Percentiles rank a stretch among this genome's conserved stretches.
Conservation (phyloP, 30 jellyfish, hydroid and myxozoan species). For the Euphysa ruthae region DNA sequence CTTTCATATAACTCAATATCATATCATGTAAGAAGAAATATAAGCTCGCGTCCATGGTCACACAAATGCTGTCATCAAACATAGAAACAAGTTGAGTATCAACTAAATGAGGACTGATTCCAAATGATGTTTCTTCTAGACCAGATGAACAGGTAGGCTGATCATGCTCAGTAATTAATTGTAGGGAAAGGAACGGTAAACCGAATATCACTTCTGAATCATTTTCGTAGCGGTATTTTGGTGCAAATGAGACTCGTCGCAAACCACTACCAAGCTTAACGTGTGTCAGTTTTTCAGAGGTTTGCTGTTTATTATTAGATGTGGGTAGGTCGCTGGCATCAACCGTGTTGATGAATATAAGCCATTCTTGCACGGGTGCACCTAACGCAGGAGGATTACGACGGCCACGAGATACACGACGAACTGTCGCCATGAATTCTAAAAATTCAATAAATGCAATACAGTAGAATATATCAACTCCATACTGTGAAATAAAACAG, state of each 20-base stretch:
- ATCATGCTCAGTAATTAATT: slow-evolving; percentile 78
- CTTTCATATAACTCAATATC: slow-evolving; percentile 83
- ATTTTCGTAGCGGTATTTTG: slow-evolving; percentile 84
- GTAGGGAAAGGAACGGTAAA: slow-evolving; percentile 60
- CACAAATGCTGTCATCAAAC: slow-evolving; percentile 70
- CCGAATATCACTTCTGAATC: slow-evolving; percentile 90
- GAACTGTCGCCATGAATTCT: slow-evolving; percentile 94
- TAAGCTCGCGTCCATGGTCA: slow-evolving; percentile 91
- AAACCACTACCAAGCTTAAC: slow-evolving; percentile 40
- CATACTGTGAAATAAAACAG: too few relatives aligned
- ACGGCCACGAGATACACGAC: slow-evolving; percentile 91
- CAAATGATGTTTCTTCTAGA: slow-evolving; percentile 13
- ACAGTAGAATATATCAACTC: too few relatives aligned
- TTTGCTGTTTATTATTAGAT: slow-evolving; percentile 15
- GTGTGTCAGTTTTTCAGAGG: slow-evolving; percentile 20
- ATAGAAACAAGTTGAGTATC: slow-evolving; percentile 57
- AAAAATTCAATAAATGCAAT: too few relatives aligned
- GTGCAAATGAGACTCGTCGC: slow-evolving; percentile 94
- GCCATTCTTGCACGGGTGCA: slow-evolving; percentile 96
- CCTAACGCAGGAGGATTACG: slow-evolving; percentile 97
- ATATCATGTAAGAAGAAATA: slow-evolving; percentile 79
- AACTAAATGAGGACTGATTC: slow-evolving; percentile 77
- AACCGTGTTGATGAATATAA: slow-evolving; percentile 61
- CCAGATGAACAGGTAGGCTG: slow-evolving; percentile 76
- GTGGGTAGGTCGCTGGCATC: slow-evolving; percentile 51